These are phyloP conservation scores for Oophaga pumilio DNA, from an alignment of 2,113 vertebrate species.

Conservation along the genomic window DNA sequence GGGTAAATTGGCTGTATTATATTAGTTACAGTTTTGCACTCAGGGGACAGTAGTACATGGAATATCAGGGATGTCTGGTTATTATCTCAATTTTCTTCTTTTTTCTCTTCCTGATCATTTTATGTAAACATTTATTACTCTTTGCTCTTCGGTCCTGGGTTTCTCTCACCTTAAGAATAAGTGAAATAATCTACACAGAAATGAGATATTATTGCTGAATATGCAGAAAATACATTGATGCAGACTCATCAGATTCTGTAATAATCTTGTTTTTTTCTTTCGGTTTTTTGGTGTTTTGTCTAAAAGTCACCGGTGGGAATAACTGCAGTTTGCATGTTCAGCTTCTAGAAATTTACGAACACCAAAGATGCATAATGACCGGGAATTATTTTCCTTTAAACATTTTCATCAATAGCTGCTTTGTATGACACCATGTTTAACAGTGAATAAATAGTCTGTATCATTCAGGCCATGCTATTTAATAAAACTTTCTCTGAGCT, in stretches of 20 bases:
- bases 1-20: no score
- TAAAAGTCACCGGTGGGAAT: conserved; percentile 30
- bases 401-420: not conserved
- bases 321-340: not conserved
- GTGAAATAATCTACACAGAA: conserved; percentile 1
- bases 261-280: not conserved
- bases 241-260: conserved; percentile 13
- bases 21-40: not conserved
- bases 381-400: not conserved
- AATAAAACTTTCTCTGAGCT: no score
- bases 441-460: not conserved
- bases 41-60: not conserved
- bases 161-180: not conserved
- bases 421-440: not conserved
- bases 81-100: not conserved
- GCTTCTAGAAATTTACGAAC: not conserved
- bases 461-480: no score
- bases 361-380: no score
- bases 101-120: not conserved
- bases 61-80: no score
- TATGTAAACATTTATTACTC: conserved; percentile 1
- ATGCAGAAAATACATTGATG: not conserved
- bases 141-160: not conserved
- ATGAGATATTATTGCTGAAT: conserved; percentile 20
- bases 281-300: not conserved